Evolutionary conservation across 64 coral and sea anemone species (phyloP), one percentile per base, ranked within the genome.

Genomic region (Acropora tenuis): DNA sequence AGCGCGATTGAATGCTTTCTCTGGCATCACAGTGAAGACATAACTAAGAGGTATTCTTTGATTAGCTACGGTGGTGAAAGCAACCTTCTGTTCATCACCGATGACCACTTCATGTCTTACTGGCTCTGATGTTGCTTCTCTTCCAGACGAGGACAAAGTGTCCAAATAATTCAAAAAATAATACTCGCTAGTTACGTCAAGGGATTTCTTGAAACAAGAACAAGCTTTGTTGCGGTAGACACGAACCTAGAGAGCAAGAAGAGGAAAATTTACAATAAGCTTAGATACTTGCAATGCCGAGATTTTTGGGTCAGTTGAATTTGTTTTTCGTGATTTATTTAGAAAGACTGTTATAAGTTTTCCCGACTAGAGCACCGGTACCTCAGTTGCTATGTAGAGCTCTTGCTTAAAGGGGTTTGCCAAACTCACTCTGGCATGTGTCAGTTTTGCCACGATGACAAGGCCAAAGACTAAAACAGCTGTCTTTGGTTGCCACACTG

Each of bases 11-110:
- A 93, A 88, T 1, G 63, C 47, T 43, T 47, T 46, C 5, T 88
- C 43, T 74, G 86, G 68, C 2, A 30, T 75, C 4, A 93, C 78
- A 1, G 66, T 66, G 68, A 93, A 93, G 69, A 42, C 46, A 47
- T 93, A 93, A 0, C 43, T 60, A 8, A 75, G 55, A 0, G 76
- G 53, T n/a, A 1, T 75, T 47, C 76, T 66, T 13, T 63, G 69
- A 50, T 76, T 41, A 4, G 63, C 81, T 8, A 69, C 65, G 16
- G 81, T 84, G 13, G 45, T 84, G 44, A 71, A 69, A 3, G 16
- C 13, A 48, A 84, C 61, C 17, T 41, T 68, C 40, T 48, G 61
- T n/a, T 69, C 41, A 30, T 9, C 63, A 69, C 16, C 43, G 1
- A 69, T 48, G 0, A 6, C 4, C n/a, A 84, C 47, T 19, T 69